Evolutionary conservation across 2,797 vertebrate genomes (phyloP), one percentile per base, ranked within the genome.

Genomic region (Cheirogaleus major): DNA sequence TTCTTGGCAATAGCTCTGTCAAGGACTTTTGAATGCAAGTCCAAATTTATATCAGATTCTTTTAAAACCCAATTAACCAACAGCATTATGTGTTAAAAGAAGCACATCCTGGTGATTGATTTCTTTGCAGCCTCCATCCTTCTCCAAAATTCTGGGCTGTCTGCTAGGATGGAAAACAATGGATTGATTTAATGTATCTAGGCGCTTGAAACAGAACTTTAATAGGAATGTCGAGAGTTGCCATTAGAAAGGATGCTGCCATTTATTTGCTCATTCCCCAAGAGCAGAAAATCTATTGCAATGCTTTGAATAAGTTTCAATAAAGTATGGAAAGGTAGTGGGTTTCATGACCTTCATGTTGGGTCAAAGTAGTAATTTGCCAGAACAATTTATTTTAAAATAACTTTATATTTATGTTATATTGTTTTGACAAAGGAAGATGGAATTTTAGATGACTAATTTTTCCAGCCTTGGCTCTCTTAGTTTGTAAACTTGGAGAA

Each of bases 61-160:
- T 89, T 95, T 15, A 94, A 93, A 96, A 95, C 22, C 57, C 81
- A 95, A 96, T 96, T 97, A 97, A 78, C 48, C 61, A 93, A 65
- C 27, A 81, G 22, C 9, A 50, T 81, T 75, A 61, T 88, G 48
- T 95, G 76, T 92, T 94, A 81, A 95, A 93, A 93, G 69, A 75
- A 96, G 78, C 78, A n/a, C 73, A 27, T 69, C 73, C 45, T 8
- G 1, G 52, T 55, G 76, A 93, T 43, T 80, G 69, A 80, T 95
- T 90, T 93, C 32, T n/a, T 93, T 91, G 38, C 2, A 78, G 48
- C n/a, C n/a, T 83, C 43, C 57, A 8, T 95, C 70, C 48, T 92
- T 73, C 55, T 92, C 11, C 45, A 57, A 76, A 80, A 73, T 15
- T 80, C 82, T 75, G 81, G 61, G 50, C 91, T 92, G 73, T 73